Percentiles rank a stretch among this genome's conserved stretches.
These are phyloP conservation scores for Oxyruncus cristatus DNA, from an alignment of 2,113 vertebrate genomes.

Conservation along the genomic window DNA sequence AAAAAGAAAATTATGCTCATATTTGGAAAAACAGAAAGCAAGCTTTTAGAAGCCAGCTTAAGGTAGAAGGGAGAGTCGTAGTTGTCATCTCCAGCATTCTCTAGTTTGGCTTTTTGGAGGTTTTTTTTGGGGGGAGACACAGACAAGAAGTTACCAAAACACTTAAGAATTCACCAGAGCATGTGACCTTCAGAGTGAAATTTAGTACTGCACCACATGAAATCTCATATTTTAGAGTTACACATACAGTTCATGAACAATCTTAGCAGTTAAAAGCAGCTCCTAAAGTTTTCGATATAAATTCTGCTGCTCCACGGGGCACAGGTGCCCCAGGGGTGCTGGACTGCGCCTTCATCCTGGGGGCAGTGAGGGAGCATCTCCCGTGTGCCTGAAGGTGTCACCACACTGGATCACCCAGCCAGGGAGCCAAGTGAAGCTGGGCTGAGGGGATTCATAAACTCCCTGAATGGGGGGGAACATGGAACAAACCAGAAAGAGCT, in stretches of 20 bases:
- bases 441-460: background rate
- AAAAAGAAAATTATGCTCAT: background rate
- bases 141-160: background rate
- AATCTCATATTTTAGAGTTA: background rate
- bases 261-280: background rate
- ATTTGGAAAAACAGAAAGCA: background rate
- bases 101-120: background rate
- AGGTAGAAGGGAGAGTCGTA: background rate
- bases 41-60: background rate
- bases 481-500: background rate
- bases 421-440: background rate
- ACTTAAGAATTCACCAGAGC: background rate
- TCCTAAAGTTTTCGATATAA: background rate
- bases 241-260: background rate
- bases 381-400: background rate
- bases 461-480: background rate
- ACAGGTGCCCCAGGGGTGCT: fast-evolving
- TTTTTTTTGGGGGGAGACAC: background rate
- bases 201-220: background rate
- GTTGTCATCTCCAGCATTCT: background rate
- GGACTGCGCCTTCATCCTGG: background rate
- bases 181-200: background rate
- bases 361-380: background rate
- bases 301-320: background rate
- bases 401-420: background rate